Percentiles rank a stretch among this genome's conserved stretches.
Conservation (phyloP, 1,140 invertebrate species). For the Drosophila subobscura region DNA sequence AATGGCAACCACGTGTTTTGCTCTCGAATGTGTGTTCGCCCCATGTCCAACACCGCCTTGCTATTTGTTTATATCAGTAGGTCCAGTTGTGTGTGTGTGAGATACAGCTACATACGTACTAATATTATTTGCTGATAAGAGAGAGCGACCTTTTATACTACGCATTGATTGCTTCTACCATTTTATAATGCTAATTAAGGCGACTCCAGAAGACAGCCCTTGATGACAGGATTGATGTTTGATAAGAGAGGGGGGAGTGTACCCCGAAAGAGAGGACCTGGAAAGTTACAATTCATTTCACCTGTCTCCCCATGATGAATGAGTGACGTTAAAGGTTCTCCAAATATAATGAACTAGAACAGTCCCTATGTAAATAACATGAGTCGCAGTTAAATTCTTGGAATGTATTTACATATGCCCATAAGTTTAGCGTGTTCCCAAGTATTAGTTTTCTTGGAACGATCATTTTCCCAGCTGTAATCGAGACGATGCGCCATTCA, state of each 20-base stretch:
- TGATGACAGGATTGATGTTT: slow-evolving; percentile 7
- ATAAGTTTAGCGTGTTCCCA: too few relatives aligned
- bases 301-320: slow-evolving; percentile 24
- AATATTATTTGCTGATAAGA: slow-evolving; percentile 43
- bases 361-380: too few relatives aligned
- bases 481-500: slow-evolving; percentile 46
- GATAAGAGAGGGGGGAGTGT: slow-evolving; percentile 6
- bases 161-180: slow-evolving; percentile 44
- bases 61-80: slow-evolving; percentile 46
- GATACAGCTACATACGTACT: too few relatives aligned
- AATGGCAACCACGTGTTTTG: slow-evolving; percentile 51
- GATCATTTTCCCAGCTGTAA: slow-evolving; percentile 29
- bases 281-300: slow-evolving; percentile 26
- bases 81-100: slow-evolving; percentile 1
- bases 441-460: neutral
- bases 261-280: neutral
- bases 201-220: slow-evolving; percentile 21
- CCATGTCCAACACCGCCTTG: slow-evolving; percentile 6
- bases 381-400: too few relatives aligned
- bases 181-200: slow-evolving; percentile 59
- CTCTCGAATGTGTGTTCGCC: slow-evolving; percentile 17
- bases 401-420: too few relatives aligned
- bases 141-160: slow-evolving; percentile 42
- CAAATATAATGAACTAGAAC: neutral
- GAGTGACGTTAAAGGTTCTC: slow-evolving; percentile 8